phyloP scores from a whole-genome alignment of 2,113 vertebrate species.

The Eptatretus burgeri region DNA sequence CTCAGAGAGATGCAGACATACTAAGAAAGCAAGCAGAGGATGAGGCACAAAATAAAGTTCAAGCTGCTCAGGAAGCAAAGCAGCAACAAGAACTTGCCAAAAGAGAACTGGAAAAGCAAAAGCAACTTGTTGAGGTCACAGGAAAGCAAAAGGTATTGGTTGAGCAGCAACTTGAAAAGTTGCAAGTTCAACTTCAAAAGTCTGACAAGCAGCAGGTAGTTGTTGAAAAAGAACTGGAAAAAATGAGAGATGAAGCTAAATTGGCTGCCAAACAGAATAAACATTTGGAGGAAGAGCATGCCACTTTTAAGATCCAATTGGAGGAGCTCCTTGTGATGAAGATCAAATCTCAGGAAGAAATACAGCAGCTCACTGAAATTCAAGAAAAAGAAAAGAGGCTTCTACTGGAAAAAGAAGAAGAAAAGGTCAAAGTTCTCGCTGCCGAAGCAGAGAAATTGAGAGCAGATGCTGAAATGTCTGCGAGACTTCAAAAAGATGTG shows the following conservation, averaged over 20 bases:
- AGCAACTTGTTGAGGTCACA: conserved; percentile 52
- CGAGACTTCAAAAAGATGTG: background rate
- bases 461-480: background rate
- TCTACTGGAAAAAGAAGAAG: background rate
- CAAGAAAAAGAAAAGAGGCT: conserved; percentile 1
- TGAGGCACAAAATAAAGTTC: conserved; percentile 37
- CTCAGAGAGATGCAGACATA: conserved; percentile 43
- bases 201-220: conserved; percentile 59
- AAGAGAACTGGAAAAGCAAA: conserved; percentile 64
- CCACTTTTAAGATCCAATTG: background rate
- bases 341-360: background rate
- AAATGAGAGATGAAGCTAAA: conserved; percentile 59
- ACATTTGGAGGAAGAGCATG: conserved; percentile 2
- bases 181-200: conserved; percentile 52
- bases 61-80: conserved; percentile 44
- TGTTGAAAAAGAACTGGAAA: conserved; percentile 58
- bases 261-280: background rate
- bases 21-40: conserved; percentile 60
- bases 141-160: conserved; percentile 66
- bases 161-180: conserved; percentile 55
- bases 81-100: conserved; percentile 55
- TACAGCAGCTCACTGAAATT: background rate
- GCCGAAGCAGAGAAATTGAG: background rate
- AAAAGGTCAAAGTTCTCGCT: background rate
- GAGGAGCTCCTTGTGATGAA: background rate